phyloP scores from a whole-genome alignment of 2,797 vertebrate genomes.

The Neopelma chrysocephalum region DNA sequence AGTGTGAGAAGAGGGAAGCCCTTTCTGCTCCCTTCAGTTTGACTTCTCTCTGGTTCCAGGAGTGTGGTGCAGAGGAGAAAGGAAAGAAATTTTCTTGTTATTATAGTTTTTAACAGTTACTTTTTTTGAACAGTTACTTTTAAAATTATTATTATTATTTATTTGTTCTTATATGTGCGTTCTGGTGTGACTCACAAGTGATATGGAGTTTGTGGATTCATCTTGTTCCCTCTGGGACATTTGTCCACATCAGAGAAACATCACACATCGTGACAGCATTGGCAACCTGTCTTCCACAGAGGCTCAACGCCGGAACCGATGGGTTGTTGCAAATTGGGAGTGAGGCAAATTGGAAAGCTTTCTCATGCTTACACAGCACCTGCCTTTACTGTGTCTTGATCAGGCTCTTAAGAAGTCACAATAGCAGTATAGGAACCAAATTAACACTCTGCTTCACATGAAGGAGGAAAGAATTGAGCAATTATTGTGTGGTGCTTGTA shows the following conservation, averaged over 20 bases:
- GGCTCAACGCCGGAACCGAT: accelerated
- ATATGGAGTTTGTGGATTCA: neutral
- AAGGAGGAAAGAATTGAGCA: neutral
- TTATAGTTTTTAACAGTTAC: neutral
- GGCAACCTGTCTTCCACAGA: neutral
- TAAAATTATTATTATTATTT: neutral
- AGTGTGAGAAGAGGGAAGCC: neutral
- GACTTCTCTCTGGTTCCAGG: neutral
- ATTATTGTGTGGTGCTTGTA: neutral
- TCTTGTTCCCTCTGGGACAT: neutral
- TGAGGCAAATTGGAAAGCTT: neutral
- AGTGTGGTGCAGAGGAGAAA: neutral
- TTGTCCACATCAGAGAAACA: neutral
- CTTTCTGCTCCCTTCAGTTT: neutral
- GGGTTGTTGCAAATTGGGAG: neutral
- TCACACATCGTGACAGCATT: neutral
- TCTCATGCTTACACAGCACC: neutral
- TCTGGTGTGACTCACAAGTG: neutral
- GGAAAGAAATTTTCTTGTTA: neutral
- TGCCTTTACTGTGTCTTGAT: neutral
- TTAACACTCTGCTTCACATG: neutral
- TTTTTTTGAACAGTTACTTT: conserved; percentile 25
- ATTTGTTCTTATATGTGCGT: neutral
- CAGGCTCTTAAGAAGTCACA: neutral
- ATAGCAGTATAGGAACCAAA: neutral